Percentiles rank a stretch among this genome's conserved stretches.
Conservation (phyloP, 2,797 vertebrate species). For the Limosa lapponica region DNA sequence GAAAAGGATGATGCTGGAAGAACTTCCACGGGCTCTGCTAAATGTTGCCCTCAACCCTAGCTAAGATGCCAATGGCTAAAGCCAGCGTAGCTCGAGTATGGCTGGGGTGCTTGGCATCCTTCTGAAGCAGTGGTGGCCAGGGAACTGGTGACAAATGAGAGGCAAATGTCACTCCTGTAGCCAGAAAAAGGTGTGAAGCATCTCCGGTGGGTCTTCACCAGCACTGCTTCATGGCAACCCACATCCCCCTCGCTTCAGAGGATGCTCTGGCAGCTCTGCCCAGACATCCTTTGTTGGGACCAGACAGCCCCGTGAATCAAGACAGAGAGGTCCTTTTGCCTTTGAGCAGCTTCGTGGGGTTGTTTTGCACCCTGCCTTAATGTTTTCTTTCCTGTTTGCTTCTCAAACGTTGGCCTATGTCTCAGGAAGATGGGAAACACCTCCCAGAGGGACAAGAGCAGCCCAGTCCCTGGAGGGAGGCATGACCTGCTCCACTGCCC, state of each 20-base stretch:
- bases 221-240: neutral
- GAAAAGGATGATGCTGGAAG: neutral
- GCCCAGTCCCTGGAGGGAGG: neutral
- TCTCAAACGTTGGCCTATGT: rapidly evolving
- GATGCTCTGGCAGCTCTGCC: neutral
- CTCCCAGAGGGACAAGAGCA: neutral
- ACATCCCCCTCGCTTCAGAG: rapidly evolving
- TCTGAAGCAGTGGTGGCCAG: neutral
- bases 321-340: neutral
- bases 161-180: neutral
- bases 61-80: neutral
- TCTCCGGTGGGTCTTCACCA: neutral
- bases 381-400: neutral
- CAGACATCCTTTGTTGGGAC: too few species aligned
- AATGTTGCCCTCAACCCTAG: neutral
- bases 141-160: neutral
- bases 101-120: neutral
- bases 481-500: neutral
- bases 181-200: neutral
- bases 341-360: rapidly evolving
- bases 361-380: neutral
- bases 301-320: neutral
- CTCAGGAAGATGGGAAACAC: too few species aligned
- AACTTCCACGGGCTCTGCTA: neutral
- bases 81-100: neutral